Evolutionary conservation across 1,140 invertebrate genomes (phyloP).

Genomic region (Riptortus pedestris): DNA sequence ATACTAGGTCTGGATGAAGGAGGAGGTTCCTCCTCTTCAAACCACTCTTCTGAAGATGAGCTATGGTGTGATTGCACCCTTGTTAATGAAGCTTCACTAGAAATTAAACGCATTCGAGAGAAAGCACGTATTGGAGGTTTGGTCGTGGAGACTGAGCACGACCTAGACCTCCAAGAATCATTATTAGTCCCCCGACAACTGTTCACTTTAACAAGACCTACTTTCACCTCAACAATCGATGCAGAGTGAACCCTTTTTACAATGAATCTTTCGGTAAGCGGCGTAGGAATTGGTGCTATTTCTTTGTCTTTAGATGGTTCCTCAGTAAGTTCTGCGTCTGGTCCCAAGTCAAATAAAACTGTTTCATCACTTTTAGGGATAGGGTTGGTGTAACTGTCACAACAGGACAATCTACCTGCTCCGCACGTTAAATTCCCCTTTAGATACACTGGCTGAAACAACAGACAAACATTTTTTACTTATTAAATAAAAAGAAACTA

Average conservation of each 20-base stretch:
- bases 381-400: conserved; percentile 34
- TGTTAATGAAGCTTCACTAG: conserved; percentile 30
- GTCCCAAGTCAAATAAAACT: conserved; percentile 18
- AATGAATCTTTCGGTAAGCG: conserved; percentile 27
- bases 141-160: conserved; percentile 26
- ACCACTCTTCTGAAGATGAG: conserved; percentile 38
- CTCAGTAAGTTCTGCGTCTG: background rate
- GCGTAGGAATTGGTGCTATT: background rate
- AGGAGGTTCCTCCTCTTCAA: conserved; percentile 34
- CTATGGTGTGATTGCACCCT: conserved; percentile 36
- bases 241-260: conserved; percentile 32
- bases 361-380: conserved; percentile 17
- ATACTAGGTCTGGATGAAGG: background rate
- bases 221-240: conserved; percentile 31
- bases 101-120: conserved; percentile 32
- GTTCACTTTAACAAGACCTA: conserved; percentile 25
- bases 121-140: background rate
- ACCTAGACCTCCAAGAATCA: conserved; percentile 29
- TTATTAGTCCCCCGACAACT: conserved; percentile 27
- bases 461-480: conserved; percentile 28
- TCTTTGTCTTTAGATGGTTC: background rate
- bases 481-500: conserved; percentile 32
- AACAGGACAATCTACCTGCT: conserved; percentile 67
- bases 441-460: conserved; percentile 72
- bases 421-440: conserved; percentile 54